Conservation (phyloP, 30 jellyfish, hydroid and myxozoan species). For the Chrysaora quinquecirrha region DNA sequence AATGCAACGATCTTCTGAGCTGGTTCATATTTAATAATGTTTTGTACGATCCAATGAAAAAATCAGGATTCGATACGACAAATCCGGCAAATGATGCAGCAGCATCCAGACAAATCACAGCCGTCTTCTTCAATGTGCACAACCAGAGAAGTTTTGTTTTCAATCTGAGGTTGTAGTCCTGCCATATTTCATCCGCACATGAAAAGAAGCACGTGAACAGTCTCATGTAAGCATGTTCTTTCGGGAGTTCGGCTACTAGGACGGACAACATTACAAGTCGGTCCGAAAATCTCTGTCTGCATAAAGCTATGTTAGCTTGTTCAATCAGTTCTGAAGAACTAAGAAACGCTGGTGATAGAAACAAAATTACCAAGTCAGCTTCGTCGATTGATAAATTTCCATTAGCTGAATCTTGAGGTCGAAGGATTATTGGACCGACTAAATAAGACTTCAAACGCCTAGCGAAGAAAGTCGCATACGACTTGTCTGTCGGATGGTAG, state of each 20-base stretch:
- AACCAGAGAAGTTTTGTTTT: constrained; percentile 24
- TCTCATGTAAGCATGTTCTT: constrained; percentile 31
- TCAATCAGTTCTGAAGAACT: constrained; percentile 38
- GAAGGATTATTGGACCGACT: background rate
- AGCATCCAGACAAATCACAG: constrained; percentile 32
- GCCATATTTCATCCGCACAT: constrained; percentile 37
- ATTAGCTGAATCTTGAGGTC: constrained; percentile 36
- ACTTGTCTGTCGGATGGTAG: constrained; percentile 16
- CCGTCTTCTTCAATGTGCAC: constrained; percentile 16
- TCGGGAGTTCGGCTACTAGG: constrained; percentile 24
- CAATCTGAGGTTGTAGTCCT: constrained; percentile 9
- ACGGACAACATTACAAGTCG: constrained; percentile 39
- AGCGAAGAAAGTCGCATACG: constrained; percentile 28
- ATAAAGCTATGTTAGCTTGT: constrained; percentile 56
- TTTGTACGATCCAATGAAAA: constrained; percentile 23
- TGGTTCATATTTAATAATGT: constrained; percentile 28
- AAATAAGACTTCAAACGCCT: constrained; percentile 22
- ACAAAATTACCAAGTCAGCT: constrained; percentile 44
- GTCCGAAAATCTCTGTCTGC: constrained; percentile 59
- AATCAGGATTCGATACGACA: constrained; percentile 13
- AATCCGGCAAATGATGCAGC: constrained; percentile 59
- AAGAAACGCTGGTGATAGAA: constrained; percentile 53
- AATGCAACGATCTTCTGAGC: background rate
- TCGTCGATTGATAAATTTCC: constrained; percentile 52
- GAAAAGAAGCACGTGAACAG: constrained; percentile 41